These are phyloP conservation scores for Asobara japonica DNA, from an alignment of 1,140 invertebrate genomes.

Conservation along the genomic window DNA sequence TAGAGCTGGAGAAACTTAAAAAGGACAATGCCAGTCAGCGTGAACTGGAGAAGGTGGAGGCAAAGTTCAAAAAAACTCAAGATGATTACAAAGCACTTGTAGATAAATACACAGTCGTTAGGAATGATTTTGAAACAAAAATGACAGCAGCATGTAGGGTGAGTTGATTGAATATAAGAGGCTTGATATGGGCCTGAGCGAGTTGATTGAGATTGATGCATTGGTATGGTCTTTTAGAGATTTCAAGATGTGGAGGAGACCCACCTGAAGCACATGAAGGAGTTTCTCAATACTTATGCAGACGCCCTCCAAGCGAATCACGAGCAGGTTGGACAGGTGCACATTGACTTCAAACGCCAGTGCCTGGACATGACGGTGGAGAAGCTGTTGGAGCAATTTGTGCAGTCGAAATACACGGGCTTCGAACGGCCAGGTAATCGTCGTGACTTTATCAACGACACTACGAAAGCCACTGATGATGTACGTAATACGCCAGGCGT, in stretches of 20 bases:
- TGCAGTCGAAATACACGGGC: conserved; percentile 89
- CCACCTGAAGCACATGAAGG: conserved; percentile 94
- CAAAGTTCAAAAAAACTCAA: conserved; percentile 91
- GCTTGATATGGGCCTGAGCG: not conserved
- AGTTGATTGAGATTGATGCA: not conserved
- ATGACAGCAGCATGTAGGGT: conserved; percentile 93
- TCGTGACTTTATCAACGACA: conserved; percentile 17
- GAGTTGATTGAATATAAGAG: conserved; percentile 37
- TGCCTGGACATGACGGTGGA: conserved; percentile 92
- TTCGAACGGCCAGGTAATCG: conserved; percentile 86
- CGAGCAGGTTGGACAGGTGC: conserved; percentile 87
- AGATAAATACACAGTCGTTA: conserved; percentile 87
- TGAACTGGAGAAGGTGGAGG: conserved; percentile 92
- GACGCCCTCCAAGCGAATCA: conserved; percentile 90
- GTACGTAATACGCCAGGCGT: conserved; percentile 46
- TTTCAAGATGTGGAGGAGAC: conserved; percentile 95
- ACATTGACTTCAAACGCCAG: conserved; percentile 89
- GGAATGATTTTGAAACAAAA: conserved; percentile 93
- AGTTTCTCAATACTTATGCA: conserved; percentile 90
- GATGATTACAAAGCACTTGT: conserved; percentile 91
- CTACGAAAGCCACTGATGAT: conserved; percentile 24
- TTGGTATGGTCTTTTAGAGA: conserved; percentile 70
- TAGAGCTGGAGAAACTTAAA: conserved; percentile 87
- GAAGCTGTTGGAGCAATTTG: conserved; percentile 89
- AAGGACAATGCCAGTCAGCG: conserved; percentile 91